A percentile compares a stretch with the other conserved stretches of the same genome.
Evolutionary conservation across 2,797 vertebrate genomes (phyloP).

Genomic region (Pachyuromys duprasi): DNA sequence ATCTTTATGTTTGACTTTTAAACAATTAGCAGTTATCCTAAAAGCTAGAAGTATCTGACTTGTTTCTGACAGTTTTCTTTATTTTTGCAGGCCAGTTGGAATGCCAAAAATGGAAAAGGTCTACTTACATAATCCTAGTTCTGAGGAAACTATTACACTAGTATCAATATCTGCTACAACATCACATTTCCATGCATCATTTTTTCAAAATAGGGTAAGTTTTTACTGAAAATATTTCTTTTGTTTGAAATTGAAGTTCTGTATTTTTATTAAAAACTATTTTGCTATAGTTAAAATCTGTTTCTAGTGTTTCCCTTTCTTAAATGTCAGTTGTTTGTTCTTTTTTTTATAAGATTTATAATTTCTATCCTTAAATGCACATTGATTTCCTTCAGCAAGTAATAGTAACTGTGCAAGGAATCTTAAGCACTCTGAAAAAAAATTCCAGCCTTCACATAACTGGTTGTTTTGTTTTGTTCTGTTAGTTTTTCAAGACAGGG

Average conservation of each 20-base stretch:
- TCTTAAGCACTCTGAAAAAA: slow-evolving; percentile 21
- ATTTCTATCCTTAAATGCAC: not conserved
- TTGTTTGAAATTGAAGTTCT: slow-evolving; percentile 7
- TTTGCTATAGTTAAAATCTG: slow-evolving; percentile 29
- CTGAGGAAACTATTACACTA: slow-evolving; percentile 99
- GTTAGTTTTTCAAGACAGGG: not conserved
- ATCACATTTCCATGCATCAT: slow-evolving; percentile 99
- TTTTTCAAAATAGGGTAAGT: slow-evolving; percentile 99
- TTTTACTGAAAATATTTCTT: slow-evolving; percentile 48
- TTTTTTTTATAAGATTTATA: slow-evolving; percentile 27
- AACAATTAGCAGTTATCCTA: not conserved
- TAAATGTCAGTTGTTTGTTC: not conserved
- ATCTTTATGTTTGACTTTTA: slow-evolving; percentile 49
- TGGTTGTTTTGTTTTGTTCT: not conserved
- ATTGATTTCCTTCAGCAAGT: slow-evolving; percentile 54
- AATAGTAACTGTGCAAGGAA: slow-evolving; percentile 30
- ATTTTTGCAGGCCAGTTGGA: slow-evolving; percentile 94
- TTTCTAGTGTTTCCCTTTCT: slow-evolving; percentile 18
- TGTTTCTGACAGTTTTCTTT: slow-evolving; percentile 67
- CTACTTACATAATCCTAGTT: slow-evolving; percentile 99
- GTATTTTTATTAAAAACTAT: slow-evolving; percentile 44
- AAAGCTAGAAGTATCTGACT: slow-evolving; percentile 18
- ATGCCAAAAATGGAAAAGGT: slow-evolving; percentile 99
- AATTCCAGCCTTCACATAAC: not conserved
- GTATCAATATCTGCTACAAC: slow-evolving; percentile 99